These are phyloP conservation scores for Clusia tigrina DNA, from an alignment of 2,888 invertebrate species.

Conservation along the genomic window DNA sequence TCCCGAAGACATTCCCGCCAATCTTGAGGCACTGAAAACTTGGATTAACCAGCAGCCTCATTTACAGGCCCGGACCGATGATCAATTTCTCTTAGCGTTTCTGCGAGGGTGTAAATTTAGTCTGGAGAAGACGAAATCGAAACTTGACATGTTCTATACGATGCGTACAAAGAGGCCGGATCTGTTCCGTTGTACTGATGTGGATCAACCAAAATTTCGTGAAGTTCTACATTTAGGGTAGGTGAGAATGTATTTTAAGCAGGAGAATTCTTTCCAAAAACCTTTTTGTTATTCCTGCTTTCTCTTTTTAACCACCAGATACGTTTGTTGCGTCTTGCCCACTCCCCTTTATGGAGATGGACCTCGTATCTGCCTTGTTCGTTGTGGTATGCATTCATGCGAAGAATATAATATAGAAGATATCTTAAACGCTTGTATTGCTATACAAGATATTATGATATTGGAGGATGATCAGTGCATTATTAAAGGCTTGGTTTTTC, in stretches of 20 bases:
- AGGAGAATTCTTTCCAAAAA: no score
- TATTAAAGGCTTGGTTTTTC: slow-evolving; percentile 65
- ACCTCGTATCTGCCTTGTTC: slow-evolving; percentile 65
- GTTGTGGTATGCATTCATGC: slow-evolving; percentile 66
- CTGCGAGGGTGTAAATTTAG: slow-evolving; percentile 68
- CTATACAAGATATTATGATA: slow-evolving; percentile 69
- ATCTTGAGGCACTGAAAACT: slow-evolving; percentile 60
- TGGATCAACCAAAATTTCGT: slow-evolving; percentile 39
- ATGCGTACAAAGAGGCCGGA: slow-evolving; percentile 68
- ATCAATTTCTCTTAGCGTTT: slow-evolving; percentile 66
- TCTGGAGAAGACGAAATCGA: slow-evolving; percentile 67
- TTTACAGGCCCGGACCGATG: slow-evolving; percentile 54
- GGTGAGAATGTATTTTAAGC: no score
- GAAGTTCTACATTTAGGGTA: slow-evolving; percentile 48
- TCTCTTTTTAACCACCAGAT: not conserved
- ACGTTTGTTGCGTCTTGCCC: slow-evolving; percentile 41
- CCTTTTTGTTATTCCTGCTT: not conserved
- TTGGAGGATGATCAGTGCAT: slow-evolving; percentile 71
- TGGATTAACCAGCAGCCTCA: slow-evolving; percentile 67
- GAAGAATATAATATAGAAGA: slow-evolving; percentile 65
- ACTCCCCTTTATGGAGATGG: slow-evolving; percentile 62
- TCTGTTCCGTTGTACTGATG: slow-evolving; percentile 61
- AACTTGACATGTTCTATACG: slow-evolving; percentile 69
- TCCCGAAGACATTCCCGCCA: slow-evolving; percentile 52
- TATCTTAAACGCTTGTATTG: slow-evolving; percentile 67